Evolutionary conservation across 1,140 invertebrate species (phyloP).

Genomic region (Hylaeus anthracinus): DNA sequence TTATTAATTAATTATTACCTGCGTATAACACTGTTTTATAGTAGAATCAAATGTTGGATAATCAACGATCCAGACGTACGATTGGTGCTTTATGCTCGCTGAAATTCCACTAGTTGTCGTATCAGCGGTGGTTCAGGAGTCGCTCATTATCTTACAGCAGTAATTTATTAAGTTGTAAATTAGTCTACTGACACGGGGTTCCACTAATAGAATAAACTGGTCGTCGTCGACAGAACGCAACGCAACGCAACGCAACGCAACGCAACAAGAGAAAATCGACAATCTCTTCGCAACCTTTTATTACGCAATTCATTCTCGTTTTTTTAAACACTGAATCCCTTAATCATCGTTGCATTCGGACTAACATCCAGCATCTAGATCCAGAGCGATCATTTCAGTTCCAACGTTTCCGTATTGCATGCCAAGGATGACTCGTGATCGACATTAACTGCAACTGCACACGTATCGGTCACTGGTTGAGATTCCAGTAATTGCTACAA

Average conservation of each 20-base stretch:
- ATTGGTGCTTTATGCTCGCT: neutral
- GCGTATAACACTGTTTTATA: neutral
- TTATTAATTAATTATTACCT: too few species aligned
- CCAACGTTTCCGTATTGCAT: neutral
- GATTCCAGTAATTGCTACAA: slow-evolving; percentile 37
- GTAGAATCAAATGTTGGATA: neutral
- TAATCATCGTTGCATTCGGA: neutral
- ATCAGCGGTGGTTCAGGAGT: neutral
- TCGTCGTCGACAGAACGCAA: neutral
- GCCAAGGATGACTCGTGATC: neutral
- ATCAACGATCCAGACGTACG: neutral
- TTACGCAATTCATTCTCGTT: neutral
- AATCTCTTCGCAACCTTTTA: neutral
- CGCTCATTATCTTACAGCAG: neutral
- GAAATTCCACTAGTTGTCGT: neutral
- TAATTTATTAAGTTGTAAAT: slow-evolving; percentile 36
- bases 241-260: too few species aligned
- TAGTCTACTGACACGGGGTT: neutral
- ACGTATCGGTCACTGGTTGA: slow-evolving; percentile 17
- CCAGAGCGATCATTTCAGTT: neutral
- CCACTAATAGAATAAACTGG: slow-evolving; percentile 4
- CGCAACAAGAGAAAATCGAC: neutral
- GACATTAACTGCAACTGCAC: neutral
- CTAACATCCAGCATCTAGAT: neutral
- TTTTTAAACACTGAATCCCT: neutral